Evolutionary conservation across 2,797 vertebrate species (phyloP).

Genomic region (Diplodus sargus): DNA sequence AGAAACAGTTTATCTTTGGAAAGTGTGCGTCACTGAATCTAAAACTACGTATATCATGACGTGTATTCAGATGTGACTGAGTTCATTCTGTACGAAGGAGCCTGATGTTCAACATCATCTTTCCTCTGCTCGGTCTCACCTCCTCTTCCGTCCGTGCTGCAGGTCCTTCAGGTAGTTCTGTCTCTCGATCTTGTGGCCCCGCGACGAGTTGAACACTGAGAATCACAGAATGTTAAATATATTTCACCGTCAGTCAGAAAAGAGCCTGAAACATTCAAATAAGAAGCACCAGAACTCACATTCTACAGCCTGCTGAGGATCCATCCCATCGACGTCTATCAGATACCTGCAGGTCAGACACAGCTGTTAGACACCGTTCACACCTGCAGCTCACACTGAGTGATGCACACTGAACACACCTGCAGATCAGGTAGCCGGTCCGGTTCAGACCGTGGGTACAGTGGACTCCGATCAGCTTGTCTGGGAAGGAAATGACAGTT

Average conservation of each 20-base stretch:
- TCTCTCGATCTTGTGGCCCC: slow-evolving; percentile 83
- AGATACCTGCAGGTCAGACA: slow-evolving; percentile 78
- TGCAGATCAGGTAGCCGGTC: slow-evolving; percentile 94
- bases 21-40: too few relatives aligned
- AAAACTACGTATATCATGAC: too few relatives aligned
- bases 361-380: slow-evolving; percentile 17
- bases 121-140: slow-evolving; percentile 50
- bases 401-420: slow-evolving; percentile 73
- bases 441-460: slow-evolving; percentile 96
- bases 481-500: slow-evolving; percentile 67
- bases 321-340: slow-evolving; percentile 84
- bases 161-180: slow-evolving; percentile 84
- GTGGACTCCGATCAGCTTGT: slow-evolving; percentile 94
- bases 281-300: slow-evolving; percentile 57
- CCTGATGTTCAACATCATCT: too few relatives aligned
- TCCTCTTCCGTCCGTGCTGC: slow-evolving; percentile 72
- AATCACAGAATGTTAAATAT: not conserved
- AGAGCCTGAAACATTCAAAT: fast-evolving
- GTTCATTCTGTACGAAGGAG: too few relatives aligned
- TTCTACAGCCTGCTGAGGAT: slow-evolving; percentile 72
- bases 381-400: fast-evolving
- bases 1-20: too few relatives aligned
- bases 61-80: too few relatives aligned
- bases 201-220: slow-evolving; percentile 82
- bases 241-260: not conserved